These are phyloP conservation scores for Thyatira batis DNA, from an alignment of 2,888 invertebrate genomes.

Conservation along the genomic window DNA sequence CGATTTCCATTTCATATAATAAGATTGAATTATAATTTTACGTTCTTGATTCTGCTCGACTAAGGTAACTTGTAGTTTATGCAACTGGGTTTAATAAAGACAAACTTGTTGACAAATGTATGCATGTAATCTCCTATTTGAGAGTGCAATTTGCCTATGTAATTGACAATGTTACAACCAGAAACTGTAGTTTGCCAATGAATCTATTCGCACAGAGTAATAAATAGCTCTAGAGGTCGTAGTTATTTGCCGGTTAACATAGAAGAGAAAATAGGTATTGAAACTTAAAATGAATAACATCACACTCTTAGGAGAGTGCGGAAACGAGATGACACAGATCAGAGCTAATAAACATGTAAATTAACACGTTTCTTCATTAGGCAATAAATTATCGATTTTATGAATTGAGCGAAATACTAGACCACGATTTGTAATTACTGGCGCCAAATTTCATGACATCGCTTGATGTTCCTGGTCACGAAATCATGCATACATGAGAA, in stretches of 20 bases:
- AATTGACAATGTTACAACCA: background rate
- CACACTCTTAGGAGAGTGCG: background rate
- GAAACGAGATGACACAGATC: background rate
- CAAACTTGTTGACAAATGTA: constrained; percentile 15
- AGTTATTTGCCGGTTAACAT: too few species aligned
- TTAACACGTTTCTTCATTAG: background rate
- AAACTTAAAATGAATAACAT: background rate
- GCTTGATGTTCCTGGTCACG: background rate
- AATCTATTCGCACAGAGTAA: background rate
- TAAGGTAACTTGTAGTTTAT: constrained; percentile 33
- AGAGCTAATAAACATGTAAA: background rate
- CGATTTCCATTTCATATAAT: constrained; percentile 10
- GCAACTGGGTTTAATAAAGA: constrained; percentile 17
- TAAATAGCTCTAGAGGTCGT: background rate
- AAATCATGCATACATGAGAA: constrained; percentile 9
- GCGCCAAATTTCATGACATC: background rate
- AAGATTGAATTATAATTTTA: constrained; percentile 3
- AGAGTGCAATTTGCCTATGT: background rate
- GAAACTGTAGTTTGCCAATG: background rate
- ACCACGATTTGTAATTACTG: background rate
- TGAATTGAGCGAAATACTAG: background rate
- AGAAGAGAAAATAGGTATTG: background rate
- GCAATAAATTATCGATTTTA: background rate
- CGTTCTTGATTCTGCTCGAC: constrained; percentile 21
- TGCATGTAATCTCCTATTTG: background rate